Evolutionary conservation across 1,140 invertebrate species (phyloP).

Genomic region (Homarus americanus): DNA sequence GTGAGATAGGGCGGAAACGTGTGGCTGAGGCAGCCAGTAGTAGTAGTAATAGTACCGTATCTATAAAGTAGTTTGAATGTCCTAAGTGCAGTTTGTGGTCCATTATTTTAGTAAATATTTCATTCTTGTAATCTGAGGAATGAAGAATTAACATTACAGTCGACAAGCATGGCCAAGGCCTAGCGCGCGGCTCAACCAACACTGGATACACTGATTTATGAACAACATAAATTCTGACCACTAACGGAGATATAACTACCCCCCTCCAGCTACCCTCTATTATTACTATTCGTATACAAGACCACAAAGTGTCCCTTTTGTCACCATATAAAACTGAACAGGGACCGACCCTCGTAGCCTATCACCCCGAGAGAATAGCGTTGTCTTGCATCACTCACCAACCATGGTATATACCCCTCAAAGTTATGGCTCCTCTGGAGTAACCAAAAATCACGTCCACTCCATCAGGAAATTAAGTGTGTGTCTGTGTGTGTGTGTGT

Average conservation of each 20-base stretch:
- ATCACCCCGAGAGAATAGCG: background rate
- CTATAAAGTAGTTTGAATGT: too few species aligned
- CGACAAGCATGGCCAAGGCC: too few species aligned
- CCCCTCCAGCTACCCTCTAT: background rate
- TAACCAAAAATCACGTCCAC: background rate
- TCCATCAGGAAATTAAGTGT: conserved; percentile 31
- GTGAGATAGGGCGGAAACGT: too few species aligned
- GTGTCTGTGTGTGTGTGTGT: too few species aligned
- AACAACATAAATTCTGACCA: background rate
- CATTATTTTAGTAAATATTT: too few species aligned
- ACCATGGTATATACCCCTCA: background rate
- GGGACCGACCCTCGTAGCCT: background rate
- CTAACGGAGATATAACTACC: background rate
- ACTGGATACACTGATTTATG: background rate
- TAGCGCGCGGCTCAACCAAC: background rate
- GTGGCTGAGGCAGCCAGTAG: too few species aligned
- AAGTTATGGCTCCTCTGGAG: conserved; percentile 7
- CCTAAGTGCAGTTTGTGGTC: too few species aligned
- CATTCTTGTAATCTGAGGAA: too few species aligned
- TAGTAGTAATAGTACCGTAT: too few species aligned
- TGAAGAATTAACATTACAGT: too few species aligned
- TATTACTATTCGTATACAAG: conserved; percentile 6
- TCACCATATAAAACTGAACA: background rate
- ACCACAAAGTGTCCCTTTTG: background rate
- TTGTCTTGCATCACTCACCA: background rate